phyloP scores from a whole-genome alignment of 2,888 invertebrate species.

The Candidula unifasciata region DNA sequence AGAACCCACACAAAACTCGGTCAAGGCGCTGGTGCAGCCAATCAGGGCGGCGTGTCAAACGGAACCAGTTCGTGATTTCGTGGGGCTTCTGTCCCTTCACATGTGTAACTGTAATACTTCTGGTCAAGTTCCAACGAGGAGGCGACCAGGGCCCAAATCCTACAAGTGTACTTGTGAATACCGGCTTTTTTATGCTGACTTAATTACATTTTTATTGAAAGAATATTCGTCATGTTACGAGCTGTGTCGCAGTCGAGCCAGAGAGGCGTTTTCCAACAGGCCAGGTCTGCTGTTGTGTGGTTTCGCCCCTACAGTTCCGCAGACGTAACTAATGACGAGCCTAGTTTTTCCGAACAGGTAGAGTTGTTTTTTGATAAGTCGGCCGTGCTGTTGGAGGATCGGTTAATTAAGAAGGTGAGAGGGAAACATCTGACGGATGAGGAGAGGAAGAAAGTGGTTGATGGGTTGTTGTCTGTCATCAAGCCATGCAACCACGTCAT shows the following conservation, averaged over 20 bases:
- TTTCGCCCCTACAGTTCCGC: conserved; percentile 36
- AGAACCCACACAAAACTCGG: background rate
- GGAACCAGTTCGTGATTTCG: conserved; percentile 6
- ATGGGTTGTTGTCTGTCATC: conserved; percentile 96
- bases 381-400: conserved; percentile 88
- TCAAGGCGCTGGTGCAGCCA: conserved; percentile 18
- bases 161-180: no score
- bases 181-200: background rate
- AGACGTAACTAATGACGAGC: conserved; percentile 54
- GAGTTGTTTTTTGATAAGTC: conserved; percentile 99
- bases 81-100: background rate
- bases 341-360: conserved; percentile 81
- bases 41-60: conserved; percentile 2
- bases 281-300: conserved; percentile 28
- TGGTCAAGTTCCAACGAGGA: no score
- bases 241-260: conserved; percentile 35
- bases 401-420: conserved; percentile 90
- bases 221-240: conserved; percentile 39
- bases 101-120: background rate
- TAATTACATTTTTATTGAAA: background rate
- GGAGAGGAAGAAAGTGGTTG: conserved; percentile 94
- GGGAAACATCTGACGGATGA: conserved; percentile 83
- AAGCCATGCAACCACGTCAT: conserved; percentile 97
- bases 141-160: background rate
- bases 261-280: conserved; percentile 6